A percentile compares a stretch with the other conserved stretches of the same genome.
These are phyloP conservation scores for Mactromeris polynyma DNA, from an alignment of 2,888 invertebrate genomes.

Conservation along the genomic window DNA sequence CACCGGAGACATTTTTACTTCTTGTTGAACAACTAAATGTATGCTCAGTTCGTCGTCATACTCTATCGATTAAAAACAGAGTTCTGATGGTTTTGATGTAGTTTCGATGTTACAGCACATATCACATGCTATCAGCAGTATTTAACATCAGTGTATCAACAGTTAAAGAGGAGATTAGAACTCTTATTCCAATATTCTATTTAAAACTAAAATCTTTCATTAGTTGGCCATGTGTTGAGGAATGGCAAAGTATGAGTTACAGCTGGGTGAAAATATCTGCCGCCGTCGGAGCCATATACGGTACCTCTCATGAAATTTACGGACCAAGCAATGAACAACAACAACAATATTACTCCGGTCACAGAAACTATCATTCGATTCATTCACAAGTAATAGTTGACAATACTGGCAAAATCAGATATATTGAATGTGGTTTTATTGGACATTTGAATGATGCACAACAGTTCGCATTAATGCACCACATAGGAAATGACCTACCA, in stretches of 20 bases:
- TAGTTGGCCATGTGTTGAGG: not conserved
- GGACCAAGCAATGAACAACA: conserved; percentile 34
- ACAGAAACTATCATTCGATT: conserved; percentile 37
- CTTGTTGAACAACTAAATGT: too few relatives aligned
- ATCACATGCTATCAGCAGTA: too few relatives aligned
- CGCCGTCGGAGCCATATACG: conserved; percentile 26
- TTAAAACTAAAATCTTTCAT: too few relatives aligned
- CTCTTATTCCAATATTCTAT: too few relatives aligned
- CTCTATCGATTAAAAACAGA: not conserved
- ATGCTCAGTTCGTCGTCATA: too few relatives aligned
- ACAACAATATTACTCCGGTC: conserved; percentile 33
- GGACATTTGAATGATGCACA: conserved; percentile 43
- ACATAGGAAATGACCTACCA: conserved; percentile 28
- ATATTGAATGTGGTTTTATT: conserved; percentile 36
- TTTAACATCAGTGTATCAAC: conserved; percentile 6
- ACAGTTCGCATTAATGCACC: conserved; percentile 11
- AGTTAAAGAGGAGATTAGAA: conserved; percentile 1
- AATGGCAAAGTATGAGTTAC: not conserved
- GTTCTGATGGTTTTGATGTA: not conserved
- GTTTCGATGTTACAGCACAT: not conserved
- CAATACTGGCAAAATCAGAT: not conserved
- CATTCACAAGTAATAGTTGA: conserved; percentile 36
- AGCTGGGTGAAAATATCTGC: conserved; percentile 2
- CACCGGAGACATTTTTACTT: too few relatives aligned
- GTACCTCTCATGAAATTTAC: conserved; percentile 39